Base-by-base conservation (phyloP, 1,140 invertebrate genomes). In the Drosophila seguyi region DNA sequence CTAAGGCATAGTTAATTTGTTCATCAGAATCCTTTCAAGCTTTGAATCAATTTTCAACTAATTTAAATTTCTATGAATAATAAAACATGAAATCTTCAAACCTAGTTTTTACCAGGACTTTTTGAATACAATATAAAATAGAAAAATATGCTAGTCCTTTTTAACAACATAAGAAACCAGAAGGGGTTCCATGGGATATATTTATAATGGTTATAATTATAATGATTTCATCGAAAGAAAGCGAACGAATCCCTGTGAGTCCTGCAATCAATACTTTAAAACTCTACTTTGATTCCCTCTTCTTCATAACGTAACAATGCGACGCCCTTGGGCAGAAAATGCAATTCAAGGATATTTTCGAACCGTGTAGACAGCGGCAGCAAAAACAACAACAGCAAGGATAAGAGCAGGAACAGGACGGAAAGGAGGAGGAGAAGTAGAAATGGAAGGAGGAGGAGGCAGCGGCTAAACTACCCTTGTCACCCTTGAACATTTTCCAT, bases 401-500 rank as follows among this genome's bases (percentile, higher is more conserved):
- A 69, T 22, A 55, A 66, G 22, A 55, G 66, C 62, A 39, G 61
- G 47, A 69, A 34, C 41, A 69, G 62, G 62, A 69, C 62, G 25
- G 63, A 48, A 13, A 47, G 18, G 18, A 61, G 39, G 14, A 41
- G 56, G 22, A 52, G 34, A 20, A 38, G 20, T 4, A 56, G 8
- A 41, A 68, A 45, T n/a, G 67, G 25, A n/a, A 39, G 18, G 34
- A 52, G 59, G 47, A 53, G 34, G 60, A 62, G 62, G 62, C 60
- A 69, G 47, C 41, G 44, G 34, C 68, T 41, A 85, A 90, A 85
- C 85, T 81, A 90, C 85, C 85, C 85, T 90, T 90, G 86, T 90
- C 85, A 90, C 85, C 85, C 85, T 88, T 81, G 66, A 85, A 85
- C 65, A 67, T 90, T 85, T 77, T 88, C 85, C 77, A 84, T 85